Conservation (phyloP, 2,113 vertebrate species). For the Todiramphus chloris region DNA sequence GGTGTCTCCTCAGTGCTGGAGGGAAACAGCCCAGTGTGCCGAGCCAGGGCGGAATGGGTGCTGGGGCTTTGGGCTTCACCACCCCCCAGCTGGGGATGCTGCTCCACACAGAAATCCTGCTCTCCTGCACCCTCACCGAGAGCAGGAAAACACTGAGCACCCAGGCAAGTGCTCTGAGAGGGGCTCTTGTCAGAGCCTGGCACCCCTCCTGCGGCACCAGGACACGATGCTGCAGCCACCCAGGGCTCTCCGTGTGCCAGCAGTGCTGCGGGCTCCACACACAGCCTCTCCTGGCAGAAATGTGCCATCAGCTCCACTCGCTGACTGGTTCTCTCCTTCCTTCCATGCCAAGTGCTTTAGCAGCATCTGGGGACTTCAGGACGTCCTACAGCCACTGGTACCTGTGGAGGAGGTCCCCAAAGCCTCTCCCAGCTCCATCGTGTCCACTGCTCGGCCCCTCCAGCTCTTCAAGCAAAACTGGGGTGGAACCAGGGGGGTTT, state of each 20-base stretch:
- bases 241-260: rapidly evolving
- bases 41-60: rapidly evolving
- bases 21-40: rapidly evolving
- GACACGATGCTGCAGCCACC: rapidly evolving
- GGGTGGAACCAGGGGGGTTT: neutral
- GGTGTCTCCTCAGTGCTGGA: neutral
- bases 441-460: neutral
- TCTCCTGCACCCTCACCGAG: neutral
- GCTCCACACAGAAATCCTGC: neutral
- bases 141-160: neutral
- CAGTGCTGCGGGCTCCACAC: rapidly evolving
- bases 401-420: neutral
- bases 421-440: rapidly evolving
- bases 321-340: neutral
- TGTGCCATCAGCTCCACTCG: rapidly evolving
- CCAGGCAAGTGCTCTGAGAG: neutral
- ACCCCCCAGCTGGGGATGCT: rapidly evolving
- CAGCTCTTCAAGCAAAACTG: neutral
- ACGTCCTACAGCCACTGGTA: neutral
- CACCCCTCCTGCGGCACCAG: neutral
- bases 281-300: neutral
- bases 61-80: neutral
- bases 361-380: neutral
- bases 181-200: neutral
- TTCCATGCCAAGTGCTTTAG: neutral